Conservation (phyloP, 1,140 invertebrate species). For the Nixonia krombeini region DNA sequence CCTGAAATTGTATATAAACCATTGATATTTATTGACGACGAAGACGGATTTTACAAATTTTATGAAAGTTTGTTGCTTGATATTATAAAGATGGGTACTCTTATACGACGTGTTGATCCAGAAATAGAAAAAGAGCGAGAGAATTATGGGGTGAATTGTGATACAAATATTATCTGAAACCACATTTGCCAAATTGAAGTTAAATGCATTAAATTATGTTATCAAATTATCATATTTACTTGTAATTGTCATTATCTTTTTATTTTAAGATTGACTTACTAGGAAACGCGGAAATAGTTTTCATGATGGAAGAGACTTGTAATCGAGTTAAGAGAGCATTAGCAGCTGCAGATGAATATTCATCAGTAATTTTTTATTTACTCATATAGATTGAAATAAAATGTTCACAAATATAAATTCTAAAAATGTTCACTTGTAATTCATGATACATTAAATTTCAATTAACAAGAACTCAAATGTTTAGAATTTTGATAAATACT, state of each 20-base stretch:
- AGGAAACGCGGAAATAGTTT: slow-evolving; percentile 58
- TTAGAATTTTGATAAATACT: slow-evolving; percentile 62
- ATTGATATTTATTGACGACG: slow-evolving; percentile 74
- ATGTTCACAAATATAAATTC: too few relatives aligned
- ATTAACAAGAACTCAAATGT: slow-evolving; percentile 6
- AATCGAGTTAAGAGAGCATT: slow-evolving; percentile 56
- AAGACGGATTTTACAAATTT: slow-evolving; percentile 75
- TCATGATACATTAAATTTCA: not conserved
- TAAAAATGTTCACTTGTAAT: too few relatives aligned
- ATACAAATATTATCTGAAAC: slow-evolving; percentile 1
- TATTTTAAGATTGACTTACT: slow-evolving; percentile 53
- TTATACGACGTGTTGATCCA: slow-evolving; percentile 76
- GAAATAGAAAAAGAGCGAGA: slow-evolving; percentile 55
- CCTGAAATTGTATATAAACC: slow-evolving; percentile 77
- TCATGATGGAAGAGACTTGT: slow-evolving; percentile 63
- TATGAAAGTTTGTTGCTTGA: slow-evolving; percentile 75
- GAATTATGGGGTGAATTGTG: slow-evolving; percentile 53
- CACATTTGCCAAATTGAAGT: too few relatives aligned
- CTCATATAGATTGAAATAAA: not conserved
- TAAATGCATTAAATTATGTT: too few relatives aligned
- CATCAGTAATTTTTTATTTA: slow-evolving; percentile 36
- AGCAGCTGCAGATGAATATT: slow-evolving; percentile 51
- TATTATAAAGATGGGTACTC: slow-evolving; percentile 78
- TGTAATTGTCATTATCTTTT: slow-evolving; percentile 5
- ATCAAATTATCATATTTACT: too few relatives aligned